phyloP scores from a whole-genome alignment of 2,113 vertebrate species.

The Fulmarus glacialis region DNA sequence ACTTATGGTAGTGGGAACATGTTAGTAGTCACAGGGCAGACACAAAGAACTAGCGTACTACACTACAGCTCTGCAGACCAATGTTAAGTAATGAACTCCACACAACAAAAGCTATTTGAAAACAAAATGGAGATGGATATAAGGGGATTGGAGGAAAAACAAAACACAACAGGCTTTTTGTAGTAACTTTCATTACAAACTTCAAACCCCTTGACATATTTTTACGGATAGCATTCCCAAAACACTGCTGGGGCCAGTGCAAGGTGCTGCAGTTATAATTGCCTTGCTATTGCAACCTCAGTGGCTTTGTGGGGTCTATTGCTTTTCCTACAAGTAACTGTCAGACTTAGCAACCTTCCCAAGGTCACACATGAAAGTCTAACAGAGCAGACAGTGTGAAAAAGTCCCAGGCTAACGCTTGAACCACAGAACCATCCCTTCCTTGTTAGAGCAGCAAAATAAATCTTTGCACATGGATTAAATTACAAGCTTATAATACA shows the following conservation, averaged over 20 bases:
- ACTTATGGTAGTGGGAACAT: neutral
- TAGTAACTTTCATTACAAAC: neutral
- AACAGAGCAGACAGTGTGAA: neutral
- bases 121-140: neutral
- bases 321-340: neutral
- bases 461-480: neutral
- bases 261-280: neutral
- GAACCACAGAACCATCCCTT: slow-evolving; percentile 5
- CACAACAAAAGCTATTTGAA: neutral
- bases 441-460: slow-evolving; percentile 1
- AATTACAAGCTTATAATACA: neutral
- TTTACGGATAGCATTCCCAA: neutral
- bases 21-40: neutral
- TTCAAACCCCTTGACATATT: neutral
- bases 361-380: slow-evolving; percentile 44
- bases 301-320: neutral
- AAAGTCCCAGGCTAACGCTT: slow-evolving; percentile 12
- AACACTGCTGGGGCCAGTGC: neutral
- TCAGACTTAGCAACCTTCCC: slow-evolving; percentile 22
- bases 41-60: neutral
- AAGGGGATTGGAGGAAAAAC: neutral
- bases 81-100: neutral
- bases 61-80: neutral
- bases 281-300: neutral
- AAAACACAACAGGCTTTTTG: neutral